phyloP scores from a whole-genome alignment of 2,888 invertebrate genomes.

The Eupeodes luniger region DNA sequence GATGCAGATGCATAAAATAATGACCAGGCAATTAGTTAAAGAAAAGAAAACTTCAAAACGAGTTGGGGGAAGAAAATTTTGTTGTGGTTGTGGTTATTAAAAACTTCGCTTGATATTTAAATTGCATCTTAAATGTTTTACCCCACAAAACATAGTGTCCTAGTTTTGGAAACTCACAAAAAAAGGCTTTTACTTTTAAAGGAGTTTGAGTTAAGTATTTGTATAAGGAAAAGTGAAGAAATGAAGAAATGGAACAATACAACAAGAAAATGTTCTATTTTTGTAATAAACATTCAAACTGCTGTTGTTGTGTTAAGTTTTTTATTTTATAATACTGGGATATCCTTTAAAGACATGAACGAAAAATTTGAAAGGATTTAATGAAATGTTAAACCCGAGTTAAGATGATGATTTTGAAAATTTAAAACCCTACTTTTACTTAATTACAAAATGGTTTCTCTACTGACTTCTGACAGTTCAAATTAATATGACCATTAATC shows the following conservation, averaged over 20 bases:
- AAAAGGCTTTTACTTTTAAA: not conserved
- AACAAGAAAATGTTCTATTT: not conserved
- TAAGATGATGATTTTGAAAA: no score
- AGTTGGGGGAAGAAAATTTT: conserved; percentile 22
- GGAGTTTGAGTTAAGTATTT: not conserved
- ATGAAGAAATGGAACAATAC: not conserved
- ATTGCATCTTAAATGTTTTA: conserved; percentile 53
- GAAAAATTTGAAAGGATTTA: not conserved
- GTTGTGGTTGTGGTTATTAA: conserved; percentile 44
- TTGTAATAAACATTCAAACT: no score
- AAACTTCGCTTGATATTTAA: conserved; percentile 44
- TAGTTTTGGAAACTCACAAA: not conserved
- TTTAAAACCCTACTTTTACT: no score
- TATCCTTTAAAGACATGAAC: no score
- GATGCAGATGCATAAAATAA: conserved; percentile 39
- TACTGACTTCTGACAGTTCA: no score
- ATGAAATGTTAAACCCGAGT: no score
- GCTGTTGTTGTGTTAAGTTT: no score
- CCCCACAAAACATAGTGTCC: conserved; percentile 1
- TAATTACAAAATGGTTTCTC: no score
- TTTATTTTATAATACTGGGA: no score
- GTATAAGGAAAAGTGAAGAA: not conserved
- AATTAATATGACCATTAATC: no score
- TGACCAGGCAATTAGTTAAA: conserved; percentile 49
- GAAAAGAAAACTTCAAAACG: conserved; percentile 26